Conservation (phyloP, 2,888 invertebrate genomes). For the Anagyrus pseudococci region DNA sequence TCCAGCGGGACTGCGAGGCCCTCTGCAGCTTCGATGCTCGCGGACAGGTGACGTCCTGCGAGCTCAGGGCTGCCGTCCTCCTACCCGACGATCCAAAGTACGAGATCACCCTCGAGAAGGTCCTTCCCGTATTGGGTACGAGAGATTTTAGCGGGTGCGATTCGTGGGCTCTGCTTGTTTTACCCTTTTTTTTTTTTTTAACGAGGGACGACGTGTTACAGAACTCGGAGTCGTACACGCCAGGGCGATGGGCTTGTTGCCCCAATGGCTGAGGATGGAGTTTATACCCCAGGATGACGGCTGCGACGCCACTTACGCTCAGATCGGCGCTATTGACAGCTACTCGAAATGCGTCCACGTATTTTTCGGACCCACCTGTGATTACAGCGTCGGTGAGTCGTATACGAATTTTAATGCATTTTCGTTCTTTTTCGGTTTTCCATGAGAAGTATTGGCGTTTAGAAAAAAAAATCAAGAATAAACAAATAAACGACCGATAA, state of each 20-base stretch:
- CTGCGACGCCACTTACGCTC: slow-evolving; percentile 76
- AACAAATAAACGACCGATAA: no score
- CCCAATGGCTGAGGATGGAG: slow-evolving; percentile 67
- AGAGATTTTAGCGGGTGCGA: not conserved
- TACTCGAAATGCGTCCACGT: slow-evolving; percentile 77
- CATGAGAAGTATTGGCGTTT: no score
- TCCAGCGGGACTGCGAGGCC: slow-evolving; percentile 61
- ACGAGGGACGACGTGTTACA: slow-evolving; percentile 55
- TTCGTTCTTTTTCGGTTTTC: not conserved
- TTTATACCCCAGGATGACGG: slow-evolving; percentile 74
- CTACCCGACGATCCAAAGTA: slow-evolving; percentile 69
- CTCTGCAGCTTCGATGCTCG: slow-evolving; percentile 60
- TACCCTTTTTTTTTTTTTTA: no score
- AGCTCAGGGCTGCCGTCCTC: slow-evolving; percentile 71
- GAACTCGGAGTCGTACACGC: slow-evolving; percentile 69
- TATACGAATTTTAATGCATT: not conserved
- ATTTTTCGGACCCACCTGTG: slow-evolving; percentile 82
- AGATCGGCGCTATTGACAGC: slow-evolving; percentile 76
- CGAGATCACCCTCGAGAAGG: slow-evolving; percentile 71
- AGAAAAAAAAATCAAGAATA: no score
- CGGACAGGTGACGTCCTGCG: slow-evolving; percentile 63
- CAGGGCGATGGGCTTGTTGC: slow-evolving; percentile 65
- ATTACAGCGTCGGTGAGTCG: slow-evolving; percentile 79
- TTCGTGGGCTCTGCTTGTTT: no score
- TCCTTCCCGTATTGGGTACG: slow-evolving; percentile 67